Base-by-base conservation (phyloP, 2,888 invertebrate genomes). In the Sphaerophoria rueppellii region DNA sequence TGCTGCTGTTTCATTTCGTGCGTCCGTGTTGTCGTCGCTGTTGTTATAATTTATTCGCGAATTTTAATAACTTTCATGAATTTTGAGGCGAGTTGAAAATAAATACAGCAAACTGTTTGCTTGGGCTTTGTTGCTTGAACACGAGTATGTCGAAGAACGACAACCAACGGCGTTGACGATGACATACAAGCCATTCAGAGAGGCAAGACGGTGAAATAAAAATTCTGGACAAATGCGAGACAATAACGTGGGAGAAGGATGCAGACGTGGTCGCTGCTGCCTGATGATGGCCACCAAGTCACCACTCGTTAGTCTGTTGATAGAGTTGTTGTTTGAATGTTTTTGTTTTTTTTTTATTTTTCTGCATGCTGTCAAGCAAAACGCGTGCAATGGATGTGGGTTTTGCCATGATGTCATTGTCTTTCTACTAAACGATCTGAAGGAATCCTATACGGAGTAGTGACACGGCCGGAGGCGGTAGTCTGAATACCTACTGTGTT, bases 51-150 rank as follows among this genome's bases (percentile, higher is more conserved):
- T 82, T 82, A 82, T 82, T 73, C 82, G 69, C 60, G 69, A 82
- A 73, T 82, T 73, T 82, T 82, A 82, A 82, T 82, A 82, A 78
- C 82, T 77, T 72, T 82, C 82, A 82, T 82, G 82, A 82, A 82
- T 82, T 46, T 57, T 60, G 55, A 63, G 63, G 34, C 48, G 57
- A 67, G 52, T 58, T 40, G 24, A 54, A 61, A 74, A 63, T 58
- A 65, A 55, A 70, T 69, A 60, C 43, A 63, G 37, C 14, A 61
- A 52, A 67, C 52, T 14, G 65, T 65, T 35, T 65, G 50, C n/a
- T 34, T 48, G 50, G 50, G 12, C 35, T 65, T 65, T 67, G 37
- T 24, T 58, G 16, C 48, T 63, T 63, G 61, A 24, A 24, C 2
- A 24, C 24, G 24, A 24, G 24, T 50, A 35, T 34, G 43, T 50